Percentiles rank a stretch among this genome's conserved stretches.
Conservation (phyloP, 1,140 invertebrate species). For the Drosophila lacteicornis region DNA sequence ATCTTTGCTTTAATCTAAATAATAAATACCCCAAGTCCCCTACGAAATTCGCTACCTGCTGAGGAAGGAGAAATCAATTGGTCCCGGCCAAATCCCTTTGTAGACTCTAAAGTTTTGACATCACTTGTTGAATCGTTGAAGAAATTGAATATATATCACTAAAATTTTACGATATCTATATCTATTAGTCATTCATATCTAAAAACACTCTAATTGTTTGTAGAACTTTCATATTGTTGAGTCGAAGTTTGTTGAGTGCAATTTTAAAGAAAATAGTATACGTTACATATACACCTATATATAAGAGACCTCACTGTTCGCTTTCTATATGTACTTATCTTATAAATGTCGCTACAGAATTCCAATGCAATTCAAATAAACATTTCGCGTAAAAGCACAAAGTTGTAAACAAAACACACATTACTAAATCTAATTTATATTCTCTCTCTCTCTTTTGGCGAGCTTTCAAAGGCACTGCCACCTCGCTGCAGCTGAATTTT, state of each 20-base stretch:
- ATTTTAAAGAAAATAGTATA: slow-evolving; percentile 22
- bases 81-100: neutral
- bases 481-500: slow-evolving; percentile 13
- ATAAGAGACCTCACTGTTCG: slow-evolving; percentile 14
- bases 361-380: slow-evolving; percentile 46
- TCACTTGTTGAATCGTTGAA: slow-evolving; percentile 16
- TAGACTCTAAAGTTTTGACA: neutral
- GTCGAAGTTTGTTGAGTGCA: slow-evolving; percentile 44
- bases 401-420: slow-evolving; percentile 37
- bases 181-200: slow-evolving; percentile 23
- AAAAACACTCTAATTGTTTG: slow-evolving; percentile 6
- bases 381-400: slow-evolving; percentile 46
- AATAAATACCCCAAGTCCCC: slow-evolving; percentile 33
- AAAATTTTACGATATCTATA: slow-evolving; percentile 28
- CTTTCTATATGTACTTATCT: slow-evolving; percentile 25
- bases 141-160: slow-evolving; percentile 27
- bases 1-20: slow-evolving; percentile 44
- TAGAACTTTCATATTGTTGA: slow-evolving; percentile 20
- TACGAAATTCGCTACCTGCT: neutral
- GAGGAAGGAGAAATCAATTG: neutral
- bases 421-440: slow-evolving; percentile 35
- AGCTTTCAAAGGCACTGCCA: slow-evolving; percentile 23
- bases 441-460: slow-evolving; percentile 2
- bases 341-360: slow-evolving; percentile 38
- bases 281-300: slow-evolving; percentile 1